phyloP scores from a whole-genome alignment of 2,113 vertebrate species.

The Pachyramphus minor region DNA sequence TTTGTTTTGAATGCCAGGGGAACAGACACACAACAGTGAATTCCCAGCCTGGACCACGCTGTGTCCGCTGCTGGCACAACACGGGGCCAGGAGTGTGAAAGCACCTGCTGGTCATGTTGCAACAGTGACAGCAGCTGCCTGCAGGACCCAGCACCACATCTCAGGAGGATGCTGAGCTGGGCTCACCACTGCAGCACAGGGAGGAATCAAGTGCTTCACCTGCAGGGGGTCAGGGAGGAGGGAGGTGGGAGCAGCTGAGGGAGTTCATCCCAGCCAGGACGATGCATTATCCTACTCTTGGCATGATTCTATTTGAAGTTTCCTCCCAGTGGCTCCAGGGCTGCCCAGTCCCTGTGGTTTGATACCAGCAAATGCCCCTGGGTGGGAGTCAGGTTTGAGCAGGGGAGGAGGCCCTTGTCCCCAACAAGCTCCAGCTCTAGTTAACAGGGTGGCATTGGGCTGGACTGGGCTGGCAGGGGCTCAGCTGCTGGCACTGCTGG shows the following conservation, averaged over 20 bases:
- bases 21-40: accelerated
- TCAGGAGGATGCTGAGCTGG: accelerated
- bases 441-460: neutral
- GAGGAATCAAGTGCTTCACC: neutral
- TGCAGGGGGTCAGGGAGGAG: accelerated
- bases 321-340: accelerated
- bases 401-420: neutral
- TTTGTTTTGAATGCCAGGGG: neutral
- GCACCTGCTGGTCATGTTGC: accelerated
- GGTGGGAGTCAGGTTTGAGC: accelerated
- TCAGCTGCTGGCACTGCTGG: neutral
- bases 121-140: neutral
- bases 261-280: neutral
- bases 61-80: accelerated
- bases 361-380: neutral
- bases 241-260: neutral
- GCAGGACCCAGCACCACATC: accelerated
- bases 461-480: neutral
- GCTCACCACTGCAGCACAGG: neutral
- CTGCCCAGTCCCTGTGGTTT: accelerated
- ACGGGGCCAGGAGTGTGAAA: neutral
- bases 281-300: accelerated
- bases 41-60: neutral
- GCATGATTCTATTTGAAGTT: accelerated
- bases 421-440: neutral